A percentile compares a stretch with the other conserved stretches of the same genome.
Conservation (phyloP, 2,797 vertebrate genomes). For the Sebastes diploproa region DNA sequence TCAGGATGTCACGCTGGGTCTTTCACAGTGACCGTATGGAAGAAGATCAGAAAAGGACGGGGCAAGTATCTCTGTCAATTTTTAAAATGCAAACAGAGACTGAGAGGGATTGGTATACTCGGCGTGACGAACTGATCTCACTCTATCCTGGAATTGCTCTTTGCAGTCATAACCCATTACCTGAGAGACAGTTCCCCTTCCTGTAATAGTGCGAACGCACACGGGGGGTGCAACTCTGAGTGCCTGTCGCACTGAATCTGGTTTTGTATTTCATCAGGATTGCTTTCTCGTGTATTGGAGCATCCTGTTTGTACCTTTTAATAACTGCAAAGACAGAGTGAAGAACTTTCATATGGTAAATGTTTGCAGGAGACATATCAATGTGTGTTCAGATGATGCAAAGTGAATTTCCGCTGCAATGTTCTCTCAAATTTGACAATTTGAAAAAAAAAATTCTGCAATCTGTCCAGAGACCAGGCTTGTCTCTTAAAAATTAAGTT, state of each 20-base stretch:
- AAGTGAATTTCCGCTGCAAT: background rate
- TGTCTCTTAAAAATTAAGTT: background rate
- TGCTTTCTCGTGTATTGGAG: background rate
- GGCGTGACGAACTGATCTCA: background rate
- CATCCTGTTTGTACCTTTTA: background rate
- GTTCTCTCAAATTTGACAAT: too few species aligned
- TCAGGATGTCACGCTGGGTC: background rate
- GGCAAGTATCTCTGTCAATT: background rate
- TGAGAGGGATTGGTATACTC: background rate
- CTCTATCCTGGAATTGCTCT: background rate
- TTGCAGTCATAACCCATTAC: slow-evolving; percentile 12
- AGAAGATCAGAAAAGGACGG: background rate
- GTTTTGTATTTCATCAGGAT: background rate
- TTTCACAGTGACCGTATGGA: background rate
- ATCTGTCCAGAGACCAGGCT: background rate
- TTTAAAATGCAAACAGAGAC: background rate
- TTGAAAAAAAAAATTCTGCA: too few species aligned
- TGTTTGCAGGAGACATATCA: background rate
- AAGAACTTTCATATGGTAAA: background rate
- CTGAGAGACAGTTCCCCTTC: background rate
- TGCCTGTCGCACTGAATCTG: background rate
- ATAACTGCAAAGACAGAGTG: background rate
- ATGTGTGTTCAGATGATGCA: background rate
- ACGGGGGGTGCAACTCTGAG: background rate
- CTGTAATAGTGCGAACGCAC: background rate